Conservation (phyloP, 2,113 vertebrate species). For the Mustelus asterias region DNA sequence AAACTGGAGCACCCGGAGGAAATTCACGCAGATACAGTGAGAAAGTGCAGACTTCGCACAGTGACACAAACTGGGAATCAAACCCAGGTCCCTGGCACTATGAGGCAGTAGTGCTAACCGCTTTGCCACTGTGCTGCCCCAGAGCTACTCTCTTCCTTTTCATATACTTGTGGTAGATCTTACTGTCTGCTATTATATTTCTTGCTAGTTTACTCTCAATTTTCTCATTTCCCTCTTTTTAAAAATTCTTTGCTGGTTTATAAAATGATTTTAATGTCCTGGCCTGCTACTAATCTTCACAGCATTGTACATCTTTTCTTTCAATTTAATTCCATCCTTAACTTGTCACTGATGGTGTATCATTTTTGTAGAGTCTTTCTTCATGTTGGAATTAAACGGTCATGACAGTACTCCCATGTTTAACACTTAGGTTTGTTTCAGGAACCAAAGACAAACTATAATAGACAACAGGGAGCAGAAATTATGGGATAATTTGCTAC, state of each 20-base stretch:
- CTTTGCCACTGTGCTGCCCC: too few species aligned
- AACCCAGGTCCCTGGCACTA: too few species aligned
- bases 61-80: too few species aligned
- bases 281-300: background rate
- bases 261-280: background rate
- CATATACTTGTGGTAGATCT: background rate
- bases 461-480: background rate
- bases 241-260: background rate
- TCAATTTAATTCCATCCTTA: background rate
- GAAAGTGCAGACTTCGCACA: too few species aligned
- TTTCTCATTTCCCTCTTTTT: background rate
- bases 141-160: too few species aligned
- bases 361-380: background rate
- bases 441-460: background rate
- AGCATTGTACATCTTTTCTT: background rate
- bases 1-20: too few species aligned
- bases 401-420: background rate
- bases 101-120: too few species aligned
- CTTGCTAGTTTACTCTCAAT: background rate
- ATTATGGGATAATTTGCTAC: background rate
- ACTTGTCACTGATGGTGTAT: background rate
- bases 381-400: background rate
- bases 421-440: background rate
- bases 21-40: too few species aligned
- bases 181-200: background rate